Conservation (phyloP, 2,888 invertebrate species). For the Rotaria socialis region DNA sequence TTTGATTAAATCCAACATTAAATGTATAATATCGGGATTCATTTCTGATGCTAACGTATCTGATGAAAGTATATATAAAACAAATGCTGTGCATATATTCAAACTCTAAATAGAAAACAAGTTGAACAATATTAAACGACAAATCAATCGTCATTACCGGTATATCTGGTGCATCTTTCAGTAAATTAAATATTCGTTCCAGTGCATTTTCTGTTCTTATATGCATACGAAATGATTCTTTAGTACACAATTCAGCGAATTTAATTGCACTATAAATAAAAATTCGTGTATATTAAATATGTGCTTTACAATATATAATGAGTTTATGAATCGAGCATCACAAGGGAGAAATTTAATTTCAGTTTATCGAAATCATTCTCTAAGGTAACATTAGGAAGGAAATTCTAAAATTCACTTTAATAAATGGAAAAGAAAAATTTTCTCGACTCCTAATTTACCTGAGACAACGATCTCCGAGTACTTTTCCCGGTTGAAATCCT, state of each 20-base stretch:
- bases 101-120: not conserved
- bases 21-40: not conserved
- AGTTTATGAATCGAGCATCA: too few relatives aligned
- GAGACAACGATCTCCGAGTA: not conserved
- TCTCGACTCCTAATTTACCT: not conserved
- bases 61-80: not conserved
- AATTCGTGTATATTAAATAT: too few relatives aligned
- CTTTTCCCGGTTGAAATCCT: constrained; percentile 16
- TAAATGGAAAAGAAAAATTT: too few relatives aligned
- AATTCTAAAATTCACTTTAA: too few relatives aligned
- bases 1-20: not conserved
- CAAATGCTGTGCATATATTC: constrained; percentile 3
- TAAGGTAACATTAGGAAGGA: too few relatives aligned
- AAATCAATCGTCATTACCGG: not conserved
- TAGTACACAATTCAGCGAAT: constrained; percentile 23
- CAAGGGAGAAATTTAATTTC: too few relatives aligned
- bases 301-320: too few relatives aligned
- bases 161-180: not conserved
- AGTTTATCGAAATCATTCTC: too few relatives aligned
- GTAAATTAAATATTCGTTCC: not conserved
- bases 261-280: not conserved
- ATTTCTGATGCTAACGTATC: not conserved
- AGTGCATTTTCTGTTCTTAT: not conserved
- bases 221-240: constrained; percentile 3
- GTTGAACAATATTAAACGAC: not conserved